phyloP scores from a whole-genome alignment of 1,140 invertebrate species.

The Monomorium pharaonis region DNA sequence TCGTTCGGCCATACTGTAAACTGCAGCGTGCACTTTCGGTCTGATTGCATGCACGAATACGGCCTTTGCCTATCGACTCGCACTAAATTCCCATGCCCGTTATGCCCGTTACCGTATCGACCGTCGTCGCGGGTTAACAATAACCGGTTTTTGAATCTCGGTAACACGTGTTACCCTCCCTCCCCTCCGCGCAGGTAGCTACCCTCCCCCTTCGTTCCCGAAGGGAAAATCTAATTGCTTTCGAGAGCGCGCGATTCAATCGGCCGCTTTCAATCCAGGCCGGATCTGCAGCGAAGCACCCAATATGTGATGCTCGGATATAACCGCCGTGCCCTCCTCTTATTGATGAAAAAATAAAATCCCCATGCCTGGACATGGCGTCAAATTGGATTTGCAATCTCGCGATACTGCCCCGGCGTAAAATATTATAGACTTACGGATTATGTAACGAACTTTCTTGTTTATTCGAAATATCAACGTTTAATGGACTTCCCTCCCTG shows the following conservation, averaged over 20 bases:
- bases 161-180: slow-evolving; percentile 13
- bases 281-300: slow-evolving; percentile 12
- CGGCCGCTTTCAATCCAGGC: slow-evolving; percentile 44
- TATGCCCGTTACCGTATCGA: slow-evolving; percentile 20
- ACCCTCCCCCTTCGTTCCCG: not conserved
- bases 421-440: slow-evolving; percentile 17
- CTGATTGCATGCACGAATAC: not conserved
- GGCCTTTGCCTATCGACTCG: not conserved
- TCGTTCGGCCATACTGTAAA: slow-evolving; percentile 29
- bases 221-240: slow-evolving; percentile 54
- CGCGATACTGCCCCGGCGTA: not conserved
- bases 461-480: slow-evolving; percentile 39
- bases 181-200: too few relatives aligned
- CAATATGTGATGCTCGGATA: slow-evolving; percentile 40
- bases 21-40: slow-evolving; percentile 37
- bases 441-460: slow-evolving; percentile 6
- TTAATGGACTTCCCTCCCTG: too few relatives aligned
- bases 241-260: slow-evolving; percentile 32
- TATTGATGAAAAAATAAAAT: slow-evolving; percentile 52
- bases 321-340: not conserved
- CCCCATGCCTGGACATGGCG: slow-evolving; percentile 1
- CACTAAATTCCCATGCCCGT: slow-evolving; percentile 34
- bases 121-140: slow-evolving; percentile 37
- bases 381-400: slow-evolving; percentile 44
- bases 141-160: slow-evolving; percentile 42